Evolutionary conservation across 2,797 vertebrate genomes (phyloP), one percentile per base, ranked within the genome.

Genomic region (Silurus aristotelis): DNA sequence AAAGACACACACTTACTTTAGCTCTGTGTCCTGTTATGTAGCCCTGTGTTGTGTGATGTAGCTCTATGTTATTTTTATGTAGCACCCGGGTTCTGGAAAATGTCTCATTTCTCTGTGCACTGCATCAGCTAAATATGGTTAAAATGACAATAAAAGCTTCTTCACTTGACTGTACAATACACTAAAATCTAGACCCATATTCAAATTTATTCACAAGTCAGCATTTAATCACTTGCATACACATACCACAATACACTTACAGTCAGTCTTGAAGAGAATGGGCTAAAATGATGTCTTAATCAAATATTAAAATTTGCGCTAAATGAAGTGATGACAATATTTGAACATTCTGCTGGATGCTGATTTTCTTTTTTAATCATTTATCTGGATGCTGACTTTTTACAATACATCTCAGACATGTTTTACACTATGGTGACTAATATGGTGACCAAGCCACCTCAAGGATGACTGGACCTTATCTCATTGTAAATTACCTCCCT

Each of bases 1-100:
- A 80, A 80, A 80, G 78, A 66, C 48, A 52, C 48, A 72, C 64
- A 67, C n/a, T 9, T 9, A 64, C 61, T 38, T 38, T 38, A 38
- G 38, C 38, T 38, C 38, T 38, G 38, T 31, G 31, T 38, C 4
- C 38, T 38, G 38, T 38, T 38, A 38, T 38, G 38, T 38, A 38
- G 38, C 38, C 38, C 38, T 38, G 38, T 38, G 0, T 38, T 38
- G 3, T 38, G 38, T 38, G 38, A 38, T 38, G 38, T 38, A 38
- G 38, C 38, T 38, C 38, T 38, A 38, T 38, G 38, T 4, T 38
- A 38, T 38, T 38, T 38, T 38, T 38, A 38, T 38, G 38, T 38
- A 38, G 38, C 38, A 38, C 38, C 38, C 38, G 3, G 38, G 38
- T 38, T 38, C 38, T 38, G 38, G 38, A 38, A 38, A 38, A 38